Conservation (phyloP, 2,888 invertebrate species). For the Sycophila texana region DNA sequence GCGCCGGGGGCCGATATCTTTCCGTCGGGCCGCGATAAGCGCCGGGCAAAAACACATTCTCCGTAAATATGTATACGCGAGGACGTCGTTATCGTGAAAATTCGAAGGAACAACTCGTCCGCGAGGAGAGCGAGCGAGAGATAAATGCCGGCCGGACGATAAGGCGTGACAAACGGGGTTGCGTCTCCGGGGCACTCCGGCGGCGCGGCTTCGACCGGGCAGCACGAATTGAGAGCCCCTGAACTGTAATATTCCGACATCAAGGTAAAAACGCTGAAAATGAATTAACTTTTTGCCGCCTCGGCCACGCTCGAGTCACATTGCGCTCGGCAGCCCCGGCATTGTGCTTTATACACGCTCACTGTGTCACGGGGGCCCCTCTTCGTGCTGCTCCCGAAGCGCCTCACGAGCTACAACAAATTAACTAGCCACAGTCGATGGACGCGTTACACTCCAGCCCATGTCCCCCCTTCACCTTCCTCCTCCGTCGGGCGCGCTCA, state of each 20-base stretch:
- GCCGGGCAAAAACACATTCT: slow-evolving; percentile 2
- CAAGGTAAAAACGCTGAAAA: slow-evolving; percentile 71
- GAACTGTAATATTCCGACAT: slow-evolving; percentile 65
- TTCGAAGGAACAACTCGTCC: slow-evolving; percentile 14
- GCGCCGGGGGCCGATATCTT: slow-evolving; percentile 3
- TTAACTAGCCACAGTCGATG: slow-evolving; percentile 60
- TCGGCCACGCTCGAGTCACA: slow-evolving; percentile 34
- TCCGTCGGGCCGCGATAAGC: slow-evolving; percentile 11
- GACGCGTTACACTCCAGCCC: slow-evolving; percentile 48
- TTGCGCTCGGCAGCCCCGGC: slow-evolving; percentile 25
- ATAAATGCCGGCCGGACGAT: slow-evolving; percentile 25
- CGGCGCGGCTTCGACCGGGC: too few relatives aligned
- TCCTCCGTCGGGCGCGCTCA: not conserved
- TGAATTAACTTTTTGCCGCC: slow-evolving; percentile 71
- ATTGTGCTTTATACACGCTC: slow-evolving; percentile 62
- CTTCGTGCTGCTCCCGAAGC: not conserved
- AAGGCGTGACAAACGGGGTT: slow-evolving; percentile 41
- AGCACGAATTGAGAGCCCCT: slow-evolving; percentile 59
- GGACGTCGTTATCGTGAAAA: slow-evolving; percentile 36
- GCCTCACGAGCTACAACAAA: slow-evolving; percentile 55
- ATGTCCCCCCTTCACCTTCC: slow-evolving; percentile 43
- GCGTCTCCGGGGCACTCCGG: not conserved
- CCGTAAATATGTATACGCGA: slow-evolving; percentile 8
- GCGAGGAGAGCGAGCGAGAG: not conserved
- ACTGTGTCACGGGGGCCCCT: slow-evolving; percentile 55